These are phyloP conservation scores for Sebastolobus alascanus DNA, from an alignment of 2,797 vertebrate species.

Conservation along the genomic window DNA sequence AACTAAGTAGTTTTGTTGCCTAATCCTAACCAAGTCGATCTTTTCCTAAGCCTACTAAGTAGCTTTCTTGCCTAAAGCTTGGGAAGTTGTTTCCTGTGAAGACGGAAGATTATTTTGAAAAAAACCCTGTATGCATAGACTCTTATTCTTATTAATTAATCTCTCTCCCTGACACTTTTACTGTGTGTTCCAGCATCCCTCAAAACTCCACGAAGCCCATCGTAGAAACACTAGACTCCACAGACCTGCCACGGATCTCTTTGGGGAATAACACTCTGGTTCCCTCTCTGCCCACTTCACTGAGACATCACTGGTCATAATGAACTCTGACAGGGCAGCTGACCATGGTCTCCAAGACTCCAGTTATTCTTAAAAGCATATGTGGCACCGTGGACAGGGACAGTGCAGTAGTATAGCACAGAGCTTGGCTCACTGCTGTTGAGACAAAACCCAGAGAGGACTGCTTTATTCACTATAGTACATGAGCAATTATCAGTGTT, in stretches of 20 bases:
- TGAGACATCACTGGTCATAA: conserved; percentile 24
- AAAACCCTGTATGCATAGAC: too few species aligned
- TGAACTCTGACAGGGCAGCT: conserved; percentile 38
- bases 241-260: background rate
- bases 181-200: background rate
- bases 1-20: too few species aligned
- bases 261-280: background rate
- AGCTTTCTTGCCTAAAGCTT: too few species aligned
- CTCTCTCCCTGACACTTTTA: background rate
- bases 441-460: background rate
- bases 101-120: too few species aligned
- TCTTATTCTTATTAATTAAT: background rate
- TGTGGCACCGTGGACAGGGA: background rate
- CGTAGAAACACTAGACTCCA: background rate
- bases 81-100: too few species aligned
- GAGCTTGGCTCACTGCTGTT: background rate
- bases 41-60: too few species aligned
- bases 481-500: conserved; percentile 7
- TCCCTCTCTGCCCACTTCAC: background rate
- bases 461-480: background rate
- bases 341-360: conserved; percentile 18
- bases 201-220: background rate
- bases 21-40: too few species aligned
- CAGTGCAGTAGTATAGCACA: background rate
- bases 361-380: conserved; percentile 18